Conservation (phyloP, 2,797 vertebrate genomes). For the Hippoglossus hippoglossus region DNA sequence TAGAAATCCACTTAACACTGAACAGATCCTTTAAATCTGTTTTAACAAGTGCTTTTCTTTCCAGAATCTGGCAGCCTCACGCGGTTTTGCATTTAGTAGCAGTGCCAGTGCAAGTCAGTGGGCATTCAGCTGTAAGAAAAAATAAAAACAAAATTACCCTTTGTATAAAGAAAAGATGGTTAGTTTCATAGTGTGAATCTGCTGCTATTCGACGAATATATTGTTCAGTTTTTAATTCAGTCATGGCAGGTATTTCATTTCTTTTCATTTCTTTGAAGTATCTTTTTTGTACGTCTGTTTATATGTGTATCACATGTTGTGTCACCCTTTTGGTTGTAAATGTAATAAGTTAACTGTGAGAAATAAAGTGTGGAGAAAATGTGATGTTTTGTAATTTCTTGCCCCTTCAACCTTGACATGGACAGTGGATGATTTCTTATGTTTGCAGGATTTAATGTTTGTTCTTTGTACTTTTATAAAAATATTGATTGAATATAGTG, state of each 20-base stretch:
- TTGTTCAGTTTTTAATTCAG: constrained; percentile 1
- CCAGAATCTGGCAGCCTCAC: constrained; percentile 11
- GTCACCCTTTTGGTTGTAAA: constrained; percentile 42
- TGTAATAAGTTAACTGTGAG: constrained; percentile 51
- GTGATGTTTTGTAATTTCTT: constrained; percentile 2
- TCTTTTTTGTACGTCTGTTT: constrained; percentile 19
- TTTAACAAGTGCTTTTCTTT: constrained; percentile 13
- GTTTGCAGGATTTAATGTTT: too few relatives aligned
- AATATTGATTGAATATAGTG: too few relatives aligned
- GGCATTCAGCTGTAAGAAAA: constrained; percentile 35
- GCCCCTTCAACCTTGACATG: not conserved
- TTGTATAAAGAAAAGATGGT: constrained; percentile 17
- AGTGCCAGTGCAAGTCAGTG: constrained; percentile 20
- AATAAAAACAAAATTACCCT: constrained; percentile 18
- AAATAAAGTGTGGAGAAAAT: constrained; percentile 67
- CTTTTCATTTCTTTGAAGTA: constrained; percentile 4
- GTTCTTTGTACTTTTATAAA: too few relatives aligned
- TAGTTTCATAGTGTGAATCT: constrained; percentile 14
- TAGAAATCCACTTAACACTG: constrained; percentile 6
- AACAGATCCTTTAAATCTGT: constrained; percentile 9
- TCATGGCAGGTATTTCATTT: constrained; percentile 8
- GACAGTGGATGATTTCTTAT: too few relatives aligned
- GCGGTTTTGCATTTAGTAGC: constrained; percentile 33
- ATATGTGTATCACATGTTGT: constrained; percentile 12
- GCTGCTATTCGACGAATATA: not conserved